phyloP scores from a whole-genome alignment of 2,113 vertebrate species.

The Corapipo altera region DNA sequence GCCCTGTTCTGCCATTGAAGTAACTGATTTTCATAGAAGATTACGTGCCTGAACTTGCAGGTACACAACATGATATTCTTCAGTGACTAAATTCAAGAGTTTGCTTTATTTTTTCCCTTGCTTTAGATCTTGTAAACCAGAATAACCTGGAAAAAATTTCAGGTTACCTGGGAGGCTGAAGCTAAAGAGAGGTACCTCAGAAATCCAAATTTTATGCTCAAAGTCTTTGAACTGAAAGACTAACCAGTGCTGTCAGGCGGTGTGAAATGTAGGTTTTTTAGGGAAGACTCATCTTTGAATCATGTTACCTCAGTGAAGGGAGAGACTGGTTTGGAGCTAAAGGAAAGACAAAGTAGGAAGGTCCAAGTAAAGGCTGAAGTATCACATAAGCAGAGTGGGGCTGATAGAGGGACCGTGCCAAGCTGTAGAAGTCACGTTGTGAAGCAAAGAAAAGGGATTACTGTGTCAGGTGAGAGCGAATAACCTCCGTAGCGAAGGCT shows the following conservation, averaged over 20 bases:
- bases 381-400: fast-evolving
- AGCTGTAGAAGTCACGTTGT: fast-evolving
- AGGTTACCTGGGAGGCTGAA: background rate
- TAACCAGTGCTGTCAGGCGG: fast-evolving
- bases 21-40: background rate
- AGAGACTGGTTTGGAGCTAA: background rate
- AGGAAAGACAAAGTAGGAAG: background rate
- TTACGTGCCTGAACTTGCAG: background rate
- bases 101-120: background rate
- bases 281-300: background rate
- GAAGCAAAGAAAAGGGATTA: background rate
- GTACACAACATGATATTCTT: background rate
- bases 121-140: background rate
- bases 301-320: background rate
- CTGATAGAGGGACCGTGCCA: fast-evolving
- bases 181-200: background rate
- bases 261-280: fast-evolving
- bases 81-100: background rate
- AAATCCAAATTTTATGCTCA: background rate
- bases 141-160: background rate
- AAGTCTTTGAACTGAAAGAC: background rate
- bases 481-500: fast-evolving
- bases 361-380: background rate
- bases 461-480: fast-evolving
- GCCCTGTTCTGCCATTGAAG: background rate